These are phyloP conservation scores for Orchestes rusci DNA, from an alignment of 2,888 invertebrate genomes.

Conservation along the genomic window DNA sequence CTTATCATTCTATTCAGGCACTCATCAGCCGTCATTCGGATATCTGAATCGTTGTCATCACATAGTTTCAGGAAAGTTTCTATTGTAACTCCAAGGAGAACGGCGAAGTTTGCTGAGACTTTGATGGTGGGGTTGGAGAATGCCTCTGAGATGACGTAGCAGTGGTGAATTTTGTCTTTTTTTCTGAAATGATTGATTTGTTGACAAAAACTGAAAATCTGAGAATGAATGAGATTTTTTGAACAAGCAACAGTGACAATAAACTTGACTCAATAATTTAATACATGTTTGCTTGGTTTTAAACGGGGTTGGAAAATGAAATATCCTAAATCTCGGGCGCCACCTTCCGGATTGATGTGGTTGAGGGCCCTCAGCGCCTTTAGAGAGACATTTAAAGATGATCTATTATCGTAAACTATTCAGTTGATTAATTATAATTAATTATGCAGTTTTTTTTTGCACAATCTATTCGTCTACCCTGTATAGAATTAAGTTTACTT, in stretches of 20 bases:
- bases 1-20: conserved; percentile 72
- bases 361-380: too few species aligned
- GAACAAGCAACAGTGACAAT: conserved; percentile 8
- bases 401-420: too few species aligned
- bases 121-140: conserved; percentile 57
- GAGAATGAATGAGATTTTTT: not conserved
- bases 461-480: too few species aligned
- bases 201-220: not conserved
- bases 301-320: too few species aligned
- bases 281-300: too few species aligned
- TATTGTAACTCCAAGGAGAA: conserved; percentile 61
- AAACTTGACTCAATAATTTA: too few species aligned
- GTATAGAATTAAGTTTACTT: too few species aligned
- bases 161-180: conserved; percentile 69
- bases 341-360: too few species aligned
- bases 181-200: conserved; percentile 46
- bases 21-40: conserved; percentile 75
- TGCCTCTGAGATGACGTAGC: conserved; percentile 64
- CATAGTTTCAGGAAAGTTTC: conserved; percentile 64
- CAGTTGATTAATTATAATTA: too few species aligned
- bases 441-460: too few species aligned
- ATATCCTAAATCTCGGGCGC: too few species aligned
- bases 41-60: conserved; percentile 71
- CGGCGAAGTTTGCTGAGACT: conserved; percentile 54
- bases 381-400: too few species aligned